These are phyloP conservation scores for Contarinia nasturtii DNA, from an alignment of 1,140 invertebrate genomes.

Conservation along the genomic window DNA sequence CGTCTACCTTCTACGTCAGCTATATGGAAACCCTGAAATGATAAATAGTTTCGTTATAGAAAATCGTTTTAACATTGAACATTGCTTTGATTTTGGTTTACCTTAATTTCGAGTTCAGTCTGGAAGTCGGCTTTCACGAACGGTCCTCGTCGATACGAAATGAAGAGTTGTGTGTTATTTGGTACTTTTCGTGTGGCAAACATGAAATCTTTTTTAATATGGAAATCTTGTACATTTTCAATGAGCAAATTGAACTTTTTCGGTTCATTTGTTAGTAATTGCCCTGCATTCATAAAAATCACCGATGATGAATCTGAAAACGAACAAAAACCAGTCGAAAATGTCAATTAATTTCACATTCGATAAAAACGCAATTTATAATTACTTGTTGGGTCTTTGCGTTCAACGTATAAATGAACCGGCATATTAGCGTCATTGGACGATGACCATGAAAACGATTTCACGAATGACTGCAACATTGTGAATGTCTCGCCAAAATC, in stretches of 20 bases:
- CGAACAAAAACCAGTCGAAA: constrained; percentile 1
- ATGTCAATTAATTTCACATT: background rate
- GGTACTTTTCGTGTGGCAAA: constrained; percentile 44
- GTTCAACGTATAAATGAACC: constrained; percentile 44
- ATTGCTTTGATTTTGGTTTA: constrained; percentile 11
- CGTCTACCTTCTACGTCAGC: constrained; percentile 63
- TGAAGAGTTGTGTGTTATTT: constrained; percentile 49
- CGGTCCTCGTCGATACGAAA: constrained; percentile 50
- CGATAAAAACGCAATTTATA: background rate
- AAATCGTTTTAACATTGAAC: background rate
- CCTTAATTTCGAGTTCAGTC: constrained; percentile 37
- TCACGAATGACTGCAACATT: constrained; percentile 47
- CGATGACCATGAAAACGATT: constrained; percentile 50
- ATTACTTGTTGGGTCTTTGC: constrained; percentile 37
- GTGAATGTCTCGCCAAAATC: constrained; percentile 55
- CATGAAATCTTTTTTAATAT: constrained; percentile 64
- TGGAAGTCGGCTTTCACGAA: constrained; percentile 60
- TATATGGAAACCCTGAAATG: constrained; percentile 40
- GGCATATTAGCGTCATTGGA: constrained; percentile 21
- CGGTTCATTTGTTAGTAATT: constrained; percentile 17
- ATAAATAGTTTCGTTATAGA: no score
- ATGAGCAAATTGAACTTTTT: constrained; percentile 32
- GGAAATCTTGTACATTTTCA: constrained; percentile 56
- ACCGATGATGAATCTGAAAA: constrained; percentile 4
- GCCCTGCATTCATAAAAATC: constrained; percentile 3